Conservation (phyloP, 2,888 invertebrate species). For the Keiferia lycopersicella region DNA sequence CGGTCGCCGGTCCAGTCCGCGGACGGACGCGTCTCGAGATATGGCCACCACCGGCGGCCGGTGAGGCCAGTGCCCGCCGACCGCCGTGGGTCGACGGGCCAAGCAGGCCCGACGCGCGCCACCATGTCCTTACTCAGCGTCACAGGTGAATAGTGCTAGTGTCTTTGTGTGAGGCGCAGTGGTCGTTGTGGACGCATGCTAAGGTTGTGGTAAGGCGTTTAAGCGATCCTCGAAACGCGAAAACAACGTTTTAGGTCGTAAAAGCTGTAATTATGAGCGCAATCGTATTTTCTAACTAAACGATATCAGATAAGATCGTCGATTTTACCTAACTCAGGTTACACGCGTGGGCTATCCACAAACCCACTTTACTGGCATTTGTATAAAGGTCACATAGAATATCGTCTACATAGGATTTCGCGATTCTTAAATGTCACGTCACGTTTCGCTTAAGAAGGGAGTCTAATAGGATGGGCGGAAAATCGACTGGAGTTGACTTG, state of each 20-base stretch:
- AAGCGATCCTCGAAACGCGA: background rate
- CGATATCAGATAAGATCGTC: conserved; percentile 51
- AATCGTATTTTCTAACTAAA: background rate
- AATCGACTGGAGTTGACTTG: conserved; percentile 10
- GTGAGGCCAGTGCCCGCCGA: conserved; percentile 81
- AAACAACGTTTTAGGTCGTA: background rate
- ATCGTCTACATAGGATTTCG: conserved; percentile 15
- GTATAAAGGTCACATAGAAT: conserved; percentile 27
- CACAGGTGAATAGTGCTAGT: conserved; percentile 66
- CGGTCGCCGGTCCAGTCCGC: conserved; percentile 67
- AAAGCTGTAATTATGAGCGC: background rate
- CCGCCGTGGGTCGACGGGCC: conserved; percentile 80
- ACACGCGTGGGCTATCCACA: conserved; percentile 35
- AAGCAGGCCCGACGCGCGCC: conserved; percentile 66
- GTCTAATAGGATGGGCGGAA: conserved; percentile 1
- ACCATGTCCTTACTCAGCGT: conserved; percentile 82
- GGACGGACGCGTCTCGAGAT: conserved; percentile 60
- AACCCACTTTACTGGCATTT: conserved; percentile 20
- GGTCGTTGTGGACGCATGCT: conserved; percentile 57
- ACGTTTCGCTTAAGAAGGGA: conserved; percentile 24
- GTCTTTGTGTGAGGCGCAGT: conserved; percentile 59
- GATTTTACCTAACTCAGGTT: conserved; percentile 38
- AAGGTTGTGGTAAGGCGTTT: conserved; percentile 19
- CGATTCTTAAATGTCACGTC: conserved; percentile 32
- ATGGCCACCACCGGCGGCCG: conserved; percentile 80